A percentile compares a stretch with the other conserved stretches of the same genome.
phyloP scores from a whole-genome alignment of 2,888 invertebrate species.

The Arctia plantaginis region DNA sequence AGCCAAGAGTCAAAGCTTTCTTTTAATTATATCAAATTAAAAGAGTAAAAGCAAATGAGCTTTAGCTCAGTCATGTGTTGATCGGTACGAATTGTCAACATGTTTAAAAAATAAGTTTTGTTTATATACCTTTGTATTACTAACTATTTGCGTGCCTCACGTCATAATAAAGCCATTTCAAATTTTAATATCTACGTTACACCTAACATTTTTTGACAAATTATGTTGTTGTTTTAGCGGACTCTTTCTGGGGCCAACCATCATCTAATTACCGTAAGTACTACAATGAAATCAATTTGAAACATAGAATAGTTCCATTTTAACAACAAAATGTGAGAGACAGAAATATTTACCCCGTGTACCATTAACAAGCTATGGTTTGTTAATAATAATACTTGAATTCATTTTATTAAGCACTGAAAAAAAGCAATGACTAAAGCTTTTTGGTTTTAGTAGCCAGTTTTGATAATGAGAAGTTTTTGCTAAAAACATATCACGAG shows the following conservation, averaged over 20 bases:
- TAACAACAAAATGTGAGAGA: background rate
- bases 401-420: background rate
- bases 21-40: background rate
- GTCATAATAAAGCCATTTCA: too few species aligned
- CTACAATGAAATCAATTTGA: background rate
- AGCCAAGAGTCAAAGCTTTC: background rate
- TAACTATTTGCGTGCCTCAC: background rate
- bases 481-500: background rate
- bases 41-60: background rate
- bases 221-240: constrained; percentile 8
- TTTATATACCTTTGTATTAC: too few species aligned
- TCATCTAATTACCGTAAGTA: constrained; percentile 15
- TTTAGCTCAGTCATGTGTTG: background rate
- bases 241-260: constrained; percentile 13
- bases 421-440: background rate
- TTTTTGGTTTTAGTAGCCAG: background rate
- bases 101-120: background rate
- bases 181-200: background rate
- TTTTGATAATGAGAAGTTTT: background rate
- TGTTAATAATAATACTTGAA: background rate
- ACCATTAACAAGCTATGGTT: background rate
- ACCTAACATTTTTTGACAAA: background rate
- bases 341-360: background rate
- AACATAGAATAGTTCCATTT: background rate
- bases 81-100: background rate